These are phyloP conservation scores for Parapristionchus giblindavisi DNA, from an alignment of 2,888 invertebrate genomes.

Conservation along the genomic window DNA sequence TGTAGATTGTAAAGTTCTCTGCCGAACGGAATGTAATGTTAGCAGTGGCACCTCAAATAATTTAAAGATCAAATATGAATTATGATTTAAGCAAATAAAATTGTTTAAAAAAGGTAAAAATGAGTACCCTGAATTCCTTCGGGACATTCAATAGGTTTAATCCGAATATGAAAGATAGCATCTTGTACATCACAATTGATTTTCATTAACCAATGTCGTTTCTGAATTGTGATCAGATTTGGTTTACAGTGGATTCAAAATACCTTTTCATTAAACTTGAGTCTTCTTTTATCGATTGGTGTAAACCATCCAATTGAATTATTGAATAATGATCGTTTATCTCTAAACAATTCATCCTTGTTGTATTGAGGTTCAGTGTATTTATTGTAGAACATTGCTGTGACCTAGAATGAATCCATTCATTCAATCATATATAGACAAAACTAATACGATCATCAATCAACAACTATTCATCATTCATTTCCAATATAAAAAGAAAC, in stretches of 20 bases:
- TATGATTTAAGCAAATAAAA: background rate
- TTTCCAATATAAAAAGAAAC: background rate
- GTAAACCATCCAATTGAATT: background rate
- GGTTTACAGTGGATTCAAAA: background rate
- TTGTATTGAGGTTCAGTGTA: background rate
- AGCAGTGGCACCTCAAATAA: background rate
- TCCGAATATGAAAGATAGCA: constrained; percentile 4
- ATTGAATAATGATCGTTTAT: background rate
- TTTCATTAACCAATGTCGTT: too few species aligned
- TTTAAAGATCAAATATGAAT: background rate
- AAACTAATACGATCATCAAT: background rate
- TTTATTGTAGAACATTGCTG: background rate
- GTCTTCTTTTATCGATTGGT: background rate
- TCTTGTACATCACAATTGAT: too few species aligned
- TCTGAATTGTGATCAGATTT: too few species aligned
- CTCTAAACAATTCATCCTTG: too few species aligned
- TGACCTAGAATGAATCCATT: background rate
- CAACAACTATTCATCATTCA: constrained; percentile 2
- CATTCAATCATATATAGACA: background rate
- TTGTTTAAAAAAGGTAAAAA: background rate
- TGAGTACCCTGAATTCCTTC: background rate
- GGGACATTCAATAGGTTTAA: constrained; percentile 3
- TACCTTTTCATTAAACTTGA: constrained; percentile 6
- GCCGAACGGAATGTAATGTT: constrained; percentile 8
- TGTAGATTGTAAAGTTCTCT: constrained; percentile 14